These are phyloP conservation scores for Nymphalis polychloros DNA, from an alignment of 2,888 invertebrate genomes.

Conservation along the genomic window DNA sequence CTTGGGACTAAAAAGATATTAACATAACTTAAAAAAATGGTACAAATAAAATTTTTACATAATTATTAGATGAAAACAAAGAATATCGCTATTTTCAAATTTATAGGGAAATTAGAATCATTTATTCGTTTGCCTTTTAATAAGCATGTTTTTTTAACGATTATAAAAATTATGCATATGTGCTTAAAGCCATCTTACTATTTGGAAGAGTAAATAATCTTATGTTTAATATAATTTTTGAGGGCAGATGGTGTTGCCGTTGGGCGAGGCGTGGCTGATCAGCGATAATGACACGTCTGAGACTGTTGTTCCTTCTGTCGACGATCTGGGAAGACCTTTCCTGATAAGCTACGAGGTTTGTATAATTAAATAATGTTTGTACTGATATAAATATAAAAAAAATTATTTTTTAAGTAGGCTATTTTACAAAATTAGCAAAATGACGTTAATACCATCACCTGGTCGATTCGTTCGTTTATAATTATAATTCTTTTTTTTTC, in stretches of 20 bases:
- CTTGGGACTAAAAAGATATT: too few relatives aligned
- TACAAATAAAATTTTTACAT: too few relatives aligned
- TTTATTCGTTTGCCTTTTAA: too few relatives aligned
- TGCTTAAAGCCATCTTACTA: too few relatives aligned
- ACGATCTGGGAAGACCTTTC: conserved; percentile 65
- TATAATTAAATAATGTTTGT: neutral
- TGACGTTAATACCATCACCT: neutral
- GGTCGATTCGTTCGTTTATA: neutral
- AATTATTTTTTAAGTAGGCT: too few relatives aligned
- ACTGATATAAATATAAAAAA: neutral
- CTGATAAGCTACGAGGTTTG: conserved; percentile 69
- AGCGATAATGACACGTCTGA: conserved; percentile 57
- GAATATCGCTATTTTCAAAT: too few relatives aligned
- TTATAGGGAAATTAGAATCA: too few relatives aligned
- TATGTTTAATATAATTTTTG: conserved; percentile 37
- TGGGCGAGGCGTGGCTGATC: conserved; percentile 66
- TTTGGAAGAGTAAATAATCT: neutral
- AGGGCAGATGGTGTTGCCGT: conserved; percentile 62
- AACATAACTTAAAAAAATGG: too few relatives aligned
- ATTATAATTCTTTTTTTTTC: neutral
- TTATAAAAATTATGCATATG: too few relatives aligned
- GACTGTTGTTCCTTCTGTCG: conserved; percentile 62
- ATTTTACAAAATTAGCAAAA: neutral
- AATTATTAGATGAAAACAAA: too few relatives aligned
- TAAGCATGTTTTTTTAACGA: too few relatives aligned